These are phyloP conservation scores for Cydia splendana DNA, from an alignment of 1,140 invertebrate species.

Conservation along the genomic window DNA sequence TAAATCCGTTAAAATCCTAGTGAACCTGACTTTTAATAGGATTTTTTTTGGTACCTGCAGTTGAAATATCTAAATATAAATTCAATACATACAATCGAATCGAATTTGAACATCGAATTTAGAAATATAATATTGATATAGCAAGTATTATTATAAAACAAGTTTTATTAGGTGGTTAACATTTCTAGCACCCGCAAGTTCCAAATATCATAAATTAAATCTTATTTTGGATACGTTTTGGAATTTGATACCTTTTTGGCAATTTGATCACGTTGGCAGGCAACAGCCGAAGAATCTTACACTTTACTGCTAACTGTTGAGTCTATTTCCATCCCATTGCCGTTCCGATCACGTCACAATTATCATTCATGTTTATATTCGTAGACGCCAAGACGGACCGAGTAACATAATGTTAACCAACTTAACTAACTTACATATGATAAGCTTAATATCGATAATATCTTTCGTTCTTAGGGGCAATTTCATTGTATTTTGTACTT, in stretches of 20 bases:
- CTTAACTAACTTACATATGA: neutral
- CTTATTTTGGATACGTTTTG: neutral
- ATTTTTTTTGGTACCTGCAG: too few relatives aligned
- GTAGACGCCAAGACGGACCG: neutral
- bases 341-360: neutral
- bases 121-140: too few relatives aligned
- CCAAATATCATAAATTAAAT: neutral
- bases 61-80: too few relatives aligned
- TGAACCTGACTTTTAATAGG: too few relatives aligned
- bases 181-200: neutral
- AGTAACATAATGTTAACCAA: neutral
- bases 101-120: too few relatives aligned
- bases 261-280: neutral
- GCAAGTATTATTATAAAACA: too few relatives aligned
- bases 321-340: neutral
- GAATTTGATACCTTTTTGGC: neutral
- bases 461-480: too few relatives aligned
- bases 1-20: too few relatives aligned
- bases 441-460: neutral
- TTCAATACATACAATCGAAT: too few relatives aligned
- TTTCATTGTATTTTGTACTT: too few relatives aligned
- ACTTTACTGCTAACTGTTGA: neutral
- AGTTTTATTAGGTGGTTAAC: too few relatives aligned
- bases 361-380: neutral
- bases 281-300: neutral